Evolutionary conservation across 2,888 invertebrate species (phyloP).

Genomic region (Onchidella celtica): DNA sequence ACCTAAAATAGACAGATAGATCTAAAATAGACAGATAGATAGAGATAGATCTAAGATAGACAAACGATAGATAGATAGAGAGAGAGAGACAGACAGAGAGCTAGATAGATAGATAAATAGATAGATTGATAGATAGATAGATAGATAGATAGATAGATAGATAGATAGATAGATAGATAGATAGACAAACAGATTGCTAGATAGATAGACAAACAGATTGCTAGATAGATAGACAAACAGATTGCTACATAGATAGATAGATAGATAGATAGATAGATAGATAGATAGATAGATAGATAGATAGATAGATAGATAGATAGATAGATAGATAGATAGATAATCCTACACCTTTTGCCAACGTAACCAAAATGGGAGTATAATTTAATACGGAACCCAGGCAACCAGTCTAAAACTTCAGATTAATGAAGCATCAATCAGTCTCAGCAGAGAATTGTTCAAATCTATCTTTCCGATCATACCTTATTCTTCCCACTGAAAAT

Average conservation of each 20-base stretch:
- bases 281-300: constrained; percentile 16
- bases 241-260: not conserved
- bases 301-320: constrained; percentile 25
- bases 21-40: not conserved
- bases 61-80: not conserved
- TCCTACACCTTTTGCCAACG: not conserved
- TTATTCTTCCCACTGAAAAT: no score
- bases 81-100: not conserved
- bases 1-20: not conserved
- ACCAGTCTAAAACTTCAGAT: no score
- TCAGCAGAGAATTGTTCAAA: no score
- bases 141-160: constrained; percentile 16
- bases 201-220: not conserved
- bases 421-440: no score
- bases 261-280: not conserved
- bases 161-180: not conserved
- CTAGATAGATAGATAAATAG: constrained; percentile 1
- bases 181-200: not conserved
- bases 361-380: no score
- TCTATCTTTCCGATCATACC: no score
- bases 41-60: no score
- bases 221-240: not conserved
- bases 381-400: no score
- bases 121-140: constrained; percentile 12
- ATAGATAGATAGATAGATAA: constrained; percentile 17